Evolutionary conservation across 2,113 vertebrate genomes (phyloP).

Genomic region (Manacus vitellinus): DNA sequence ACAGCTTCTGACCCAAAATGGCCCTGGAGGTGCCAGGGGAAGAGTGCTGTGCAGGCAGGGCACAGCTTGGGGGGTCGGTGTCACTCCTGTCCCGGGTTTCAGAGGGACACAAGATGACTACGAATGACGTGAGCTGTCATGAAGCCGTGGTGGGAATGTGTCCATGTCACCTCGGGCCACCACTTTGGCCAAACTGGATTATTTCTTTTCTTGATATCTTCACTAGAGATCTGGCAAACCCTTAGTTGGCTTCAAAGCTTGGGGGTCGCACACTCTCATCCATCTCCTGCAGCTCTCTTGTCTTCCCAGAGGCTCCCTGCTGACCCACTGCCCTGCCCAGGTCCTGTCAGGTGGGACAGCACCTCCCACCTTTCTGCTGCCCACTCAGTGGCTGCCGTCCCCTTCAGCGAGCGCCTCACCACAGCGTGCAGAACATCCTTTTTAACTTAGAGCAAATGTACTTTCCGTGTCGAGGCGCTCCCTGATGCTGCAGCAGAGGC

Average conservation of each 20-base stretch:
- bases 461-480: slow-evolving; percentile 2
- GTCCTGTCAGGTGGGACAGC: not conserved
- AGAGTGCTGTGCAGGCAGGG: not conserved
- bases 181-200: not conserved
- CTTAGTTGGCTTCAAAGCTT: not conserved
- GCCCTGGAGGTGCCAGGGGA: too few species aligned
- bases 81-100: not conserved
- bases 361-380: not conserved
- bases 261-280: accelerated
- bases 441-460: slow-evolving; percentile 60
- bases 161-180: not conserved
- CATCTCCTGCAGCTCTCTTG: accelerated
- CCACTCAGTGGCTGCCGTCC: not conserved
- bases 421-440: not conserved
- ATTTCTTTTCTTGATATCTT: not conserved
- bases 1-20: accelerated
- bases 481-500: not conserved
- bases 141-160: not conserved
- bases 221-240: not conserved
- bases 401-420: accelerated
- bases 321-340: not conserved
- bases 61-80: not conserved
- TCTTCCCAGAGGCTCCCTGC: not conserved
- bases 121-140: not conserved
- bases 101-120: accelerated